A percentile compares a stretch with the other conserved stretches of the same genome.
phyloP scores from a whole-genome alignment of 2,797 vertebrate species.

The Hemibagrus guttatus region DNA sequence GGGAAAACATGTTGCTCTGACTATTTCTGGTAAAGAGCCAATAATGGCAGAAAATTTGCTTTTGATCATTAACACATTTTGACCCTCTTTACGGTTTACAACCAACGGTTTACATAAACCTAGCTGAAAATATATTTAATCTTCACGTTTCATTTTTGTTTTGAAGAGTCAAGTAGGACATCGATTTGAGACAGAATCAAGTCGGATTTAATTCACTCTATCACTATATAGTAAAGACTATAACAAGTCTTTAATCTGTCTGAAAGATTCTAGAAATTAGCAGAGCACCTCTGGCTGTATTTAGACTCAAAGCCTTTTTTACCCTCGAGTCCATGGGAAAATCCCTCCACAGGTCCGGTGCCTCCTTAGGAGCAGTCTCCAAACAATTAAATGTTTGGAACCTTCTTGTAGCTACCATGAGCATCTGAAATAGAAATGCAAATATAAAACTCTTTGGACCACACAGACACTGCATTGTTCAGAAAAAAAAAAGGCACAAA shows the following conservation, averaged over 20 bases:
- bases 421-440: background rate
- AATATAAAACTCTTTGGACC: background rate
- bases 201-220: background rate
- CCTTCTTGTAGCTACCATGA: background rate
- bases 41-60: background rate
- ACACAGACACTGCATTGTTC: background rate
- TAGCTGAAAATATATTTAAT: background rate
- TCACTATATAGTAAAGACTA: background rate
- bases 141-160: background rate
- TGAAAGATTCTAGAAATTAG: background rate
- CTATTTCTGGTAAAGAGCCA: background rate
- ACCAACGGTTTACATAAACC: background rate
- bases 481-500: background rate
- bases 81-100: background rate
- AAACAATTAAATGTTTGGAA: background rate
- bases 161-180: too few relatives aligned
- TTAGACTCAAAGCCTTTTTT: background rate
- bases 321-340: background rate
- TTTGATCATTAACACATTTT: background rate
- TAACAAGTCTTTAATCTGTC: background rate
- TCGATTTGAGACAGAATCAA: background rate
- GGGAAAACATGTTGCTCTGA: background rate
- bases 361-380: background rate
- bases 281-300: background rate
- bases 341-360: background rate